Evolutionary conservation across 2,113 vertebrate genomes (phyloP).

Genomic region (Setophaga coronata): DNA sequence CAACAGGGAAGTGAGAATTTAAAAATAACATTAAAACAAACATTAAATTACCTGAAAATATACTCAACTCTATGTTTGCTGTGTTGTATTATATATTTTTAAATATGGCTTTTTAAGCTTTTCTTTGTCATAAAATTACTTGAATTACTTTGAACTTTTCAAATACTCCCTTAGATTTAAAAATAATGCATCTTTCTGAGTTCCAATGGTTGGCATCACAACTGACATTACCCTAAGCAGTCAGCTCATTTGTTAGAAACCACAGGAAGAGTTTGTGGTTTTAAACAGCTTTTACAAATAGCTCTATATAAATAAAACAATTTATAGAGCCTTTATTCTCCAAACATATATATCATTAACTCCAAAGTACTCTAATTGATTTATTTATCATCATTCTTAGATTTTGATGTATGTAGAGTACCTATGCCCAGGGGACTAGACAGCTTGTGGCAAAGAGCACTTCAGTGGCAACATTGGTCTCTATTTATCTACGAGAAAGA

Average conservation of each 20-base stretch:
- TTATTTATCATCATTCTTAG: background rate
- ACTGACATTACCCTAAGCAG: background rate
- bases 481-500: constrained; percentile 3
- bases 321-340: background rate
- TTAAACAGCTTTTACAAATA: background rate
- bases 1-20: background rate
- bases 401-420: background rate
- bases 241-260: background rate
- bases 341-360: background rate
- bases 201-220: background rate
- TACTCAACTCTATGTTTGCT: background rate
- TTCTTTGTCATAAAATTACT: background rate
- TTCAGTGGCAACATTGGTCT: background rate
- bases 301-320: background rate
- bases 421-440: background rate
- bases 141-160: background rate
- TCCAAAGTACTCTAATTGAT: background rate
- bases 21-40: background rate
- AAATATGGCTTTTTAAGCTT: background rate
- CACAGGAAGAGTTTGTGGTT: background rate
- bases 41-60: background rate
- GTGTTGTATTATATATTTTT: background rate
- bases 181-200: background rate
- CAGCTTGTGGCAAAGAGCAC: background rate
- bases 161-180: background rate